Evolutionary conservation across 2,797 vertebrate species (phyloP).

Genomic region (Fistularia commersonii): DNA sequence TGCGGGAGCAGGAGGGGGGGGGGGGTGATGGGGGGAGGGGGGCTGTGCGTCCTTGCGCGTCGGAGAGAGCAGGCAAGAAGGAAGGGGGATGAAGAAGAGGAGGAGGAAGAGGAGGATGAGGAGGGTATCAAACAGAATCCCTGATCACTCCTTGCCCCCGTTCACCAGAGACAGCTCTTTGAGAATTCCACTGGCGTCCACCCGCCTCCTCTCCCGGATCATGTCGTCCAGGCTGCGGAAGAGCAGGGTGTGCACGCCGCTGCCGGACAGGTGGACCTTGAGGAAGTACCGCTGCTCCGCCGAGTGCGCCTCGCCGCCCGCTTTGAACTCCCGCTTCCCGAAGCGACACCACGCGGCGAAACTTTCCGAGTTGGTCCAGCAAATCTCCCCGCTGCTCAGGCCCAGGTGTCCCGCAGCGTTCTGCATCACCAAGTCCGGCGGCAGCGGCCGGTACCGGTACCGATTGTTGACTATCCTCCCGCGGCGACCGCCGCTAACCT

Average conservation of each 20-base stretch:
- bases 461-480: constrained; percentile 96
- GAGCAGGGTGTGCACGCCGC: constrained; percentile 87
- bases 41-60: constrained; percentile 44
- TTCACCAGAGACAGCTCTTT: constrained; percentile 88
- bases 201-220: constrained; percentile 92
- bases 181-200: constrained; percentile 93
- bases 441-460: constrained; percentile 94
- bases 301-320: constrained; percentile 89
- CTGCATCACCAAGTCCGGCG: constrained; percentile 94
- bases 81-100: no score
- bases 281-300: constrained; percentile 91
- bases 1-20: not conserved
- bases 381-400: constrained; percentile 90
- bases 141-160: constrained; percentile 82
- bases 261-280: constrained; percentile 90
- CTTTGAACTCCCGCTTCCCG: constrained; percentile 97
- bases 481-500: constrained; percentile 85
- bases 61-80: constrained; percentile 29
- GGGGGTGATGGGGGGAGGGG: not conserved
- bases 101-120: constrained; percentile 3
- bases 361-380: constrained; percentile 99
- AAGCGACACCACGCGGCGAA: constrained; percentile 99
- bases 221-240: constrained; percentile 98
- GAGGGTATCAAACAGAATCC: constrained; percentile 55
- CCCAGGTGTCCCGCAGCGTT: constrained; percentile 95